Evolutionary conservation across 2,888 invertebrate genomes (phyloP).

Genomic region (Sicus ferrugineus): DNA sequence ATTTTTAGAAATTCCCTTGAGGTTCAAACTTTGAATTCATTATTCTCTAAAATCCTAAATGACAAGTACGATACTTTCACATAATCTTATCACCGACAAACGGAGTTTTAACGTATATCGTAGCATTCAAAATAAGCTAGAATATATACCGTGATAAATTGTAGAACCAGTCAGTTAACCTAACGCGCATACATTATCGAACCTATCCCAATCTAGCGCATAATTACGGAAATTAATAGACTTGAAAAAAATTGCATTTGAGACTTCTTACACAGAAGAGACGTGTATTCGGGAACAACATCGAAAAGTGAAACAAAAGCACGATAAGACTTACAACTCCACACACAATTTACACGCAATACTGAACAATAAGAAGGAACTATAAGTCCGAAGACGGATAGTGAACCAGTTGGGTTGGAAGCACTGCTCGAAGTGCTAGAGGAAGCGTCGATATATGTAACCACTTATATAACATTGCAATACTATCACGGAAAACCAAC

Average conservation of each 20-base stretch:
- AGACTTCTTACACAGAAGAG: not conserved
- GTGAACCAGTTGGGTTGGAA: not conserved
- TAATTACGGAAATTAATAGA: not conserved
- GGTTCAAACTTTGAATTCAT: too few relatives aligned
- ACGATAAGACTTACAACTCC: conserved; percentile 1
- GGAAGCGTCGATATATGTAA: not conserved
- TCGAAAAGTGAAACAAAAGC: too few relatives aligned
- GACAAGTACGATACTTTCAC: too few relatives aligned
- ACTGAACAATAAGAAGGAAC: not conserved
- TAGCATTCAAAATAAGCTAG: too few relatives aligned
- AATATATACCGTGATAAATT: not conserved
- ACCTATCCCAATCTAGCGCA: not conserved
- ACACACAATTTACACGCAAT: conserved; percentile 6
- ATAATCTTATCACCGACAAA: too few relatives aligned
- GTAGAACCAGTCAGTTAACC: not conserved
- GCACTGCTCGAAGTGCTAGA: too few relatives aligned
- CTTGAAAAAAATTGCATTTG: not conserved
- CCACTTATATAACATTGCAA: conserved; percentile 1
- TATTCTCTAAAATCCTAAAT: too few relatives aligned
- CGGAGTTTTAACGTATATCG: too few relatives aligned
- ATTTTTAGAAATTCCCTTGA: too few relatives aligned
- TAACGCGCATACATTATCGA: not conserved
- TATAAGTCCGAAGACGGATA: not conserved
- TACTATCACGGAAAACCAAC: not conserved
- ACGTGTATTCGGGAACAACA: conserved; percentile 29